Evolutionary conservation across 2,888 invertebrate genomes (phyloP).

Genomic region (Boloria euphrosyne): DNA sequence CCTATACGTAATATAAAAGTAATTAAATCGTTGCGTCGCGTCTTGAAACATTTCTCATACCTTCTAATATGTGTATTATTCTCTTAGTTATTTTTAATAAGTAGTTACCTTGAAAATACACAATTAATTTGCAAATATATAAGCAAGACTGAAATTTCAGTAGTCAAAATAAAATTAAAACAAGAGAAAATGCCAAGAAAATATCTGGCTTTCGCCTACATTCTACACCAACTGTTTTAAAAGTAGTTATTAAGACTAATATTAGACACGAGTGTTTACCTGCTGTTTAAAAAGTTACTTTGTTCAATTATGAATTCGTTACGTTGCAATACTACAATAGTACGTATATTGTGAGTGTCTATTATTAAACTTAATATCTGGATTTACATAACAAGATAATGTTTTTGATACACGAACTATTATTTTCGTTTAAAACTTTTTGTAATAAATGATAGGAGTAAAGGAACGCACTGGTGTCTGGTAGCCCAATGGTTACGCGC

Average conservation of each 20-base stretch:
- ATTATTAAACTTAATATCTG: background rate
- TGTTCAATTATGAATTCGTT: conserved; percentile 10
- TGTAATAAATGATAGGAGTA: too few species aligned
- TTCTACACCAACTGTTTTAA: conserved; percentile 28
- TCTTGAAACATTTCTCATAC: background rate
- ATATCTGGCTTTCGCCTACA: conserved; percentile 41
- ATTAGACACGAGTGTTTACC: conserved; percentile 21
- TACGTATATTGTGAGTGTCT: background rate
- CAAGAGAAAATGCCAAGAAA: conserved; percentile 48
- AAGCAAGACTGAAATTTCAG: conserved; percentile 39
- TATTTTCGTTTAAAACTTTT: too few species aligned
- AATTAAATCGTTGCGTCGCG: background rate
- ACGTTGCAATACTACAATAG: background rate
- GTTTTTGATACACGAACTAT: too few species aligned
- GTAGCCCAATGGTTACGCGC: too few species aligned
- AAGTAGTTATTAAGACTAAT: conserved; percentile 26
- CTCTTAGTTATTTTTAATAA: background rate
- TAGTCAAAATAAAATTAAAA: conserved; percentile 45
- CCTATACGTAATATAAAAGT: too few species aligned
- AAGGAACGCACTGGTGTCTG: too few species aligned
- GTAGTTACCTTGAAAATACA: conserved; percentile 27
- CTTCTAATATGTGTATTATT: background rate
- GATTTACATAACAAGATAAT: background rate
- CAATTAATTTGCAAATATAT: conserved; percentile 43
- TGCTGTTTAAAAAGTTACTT: conserved; percentile 23